These are phyloP conservation scores for Dryocosmus kuriphilus DNA, from an alignment of 2,888 invertebrate species.

Conservation along the genomic window DNA sequence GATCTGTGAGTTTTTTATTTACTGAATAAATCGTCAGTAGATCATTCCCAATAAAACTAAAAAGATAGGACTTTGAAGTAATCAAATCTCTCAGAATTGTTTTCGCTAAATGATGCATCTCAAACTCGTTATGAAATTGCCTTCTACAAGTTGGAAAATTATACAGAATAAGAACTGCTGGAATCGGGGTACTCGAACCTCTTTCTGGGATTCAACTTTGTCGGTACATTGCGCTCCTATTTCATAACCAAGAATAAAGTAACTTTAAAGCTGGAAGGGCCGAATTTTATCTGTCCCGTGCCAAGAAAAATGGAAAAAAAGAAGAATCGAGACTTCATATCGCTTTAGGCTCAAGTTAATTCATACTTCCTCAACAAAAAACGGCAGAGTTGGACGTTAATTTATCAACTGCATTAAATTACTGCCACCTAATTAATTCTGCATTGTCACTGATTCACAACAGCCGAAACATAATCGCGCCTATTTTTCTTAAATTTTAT, in stretches of 20 bases:
- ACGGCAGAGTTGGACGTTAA: conserved; percentile 1
- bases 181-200: conserved; percentile 39
- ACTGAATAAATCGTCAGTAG: not conserved
- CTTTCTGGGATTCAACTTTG: conserved; percentile 47
- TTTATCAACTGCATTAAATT: conserved; percentile 8
- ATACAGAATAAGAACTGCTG: conserved; percentile 25
- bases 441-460: not conserved
- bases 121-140: conserved; percentile 35
- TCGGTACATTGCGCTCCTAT: conserved; percentile 45
- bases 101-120: conserved; percentile 28
- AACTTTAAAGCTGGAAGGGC: conserved; percentile 39
- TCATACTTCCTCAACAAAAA: conserved; percentile 22
- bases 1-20: not conserved
- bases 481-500: not conserved
- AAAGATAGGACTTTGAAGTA: not conserved
- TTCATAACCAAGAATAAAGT: conserved; percentile 43
- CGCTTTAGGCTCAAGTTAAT: conserved; percentile 33
- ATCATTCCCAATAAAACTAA: not conserved
- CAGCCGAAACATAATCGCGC: not conserved
- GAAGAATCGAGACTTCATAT: conserved; percentile 14
- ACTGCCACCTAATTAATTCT: not conserved
- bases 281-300: conserved; percentile 39
- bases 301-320: conserved; percentile 42
- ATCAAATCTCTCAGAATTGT: not conserved
- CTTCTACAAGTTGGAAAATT: conserved; percentile 27